Base-by-base conservation (phyloP, 2,797 vertebrate species). In the Rhincodon typus region DNA sequence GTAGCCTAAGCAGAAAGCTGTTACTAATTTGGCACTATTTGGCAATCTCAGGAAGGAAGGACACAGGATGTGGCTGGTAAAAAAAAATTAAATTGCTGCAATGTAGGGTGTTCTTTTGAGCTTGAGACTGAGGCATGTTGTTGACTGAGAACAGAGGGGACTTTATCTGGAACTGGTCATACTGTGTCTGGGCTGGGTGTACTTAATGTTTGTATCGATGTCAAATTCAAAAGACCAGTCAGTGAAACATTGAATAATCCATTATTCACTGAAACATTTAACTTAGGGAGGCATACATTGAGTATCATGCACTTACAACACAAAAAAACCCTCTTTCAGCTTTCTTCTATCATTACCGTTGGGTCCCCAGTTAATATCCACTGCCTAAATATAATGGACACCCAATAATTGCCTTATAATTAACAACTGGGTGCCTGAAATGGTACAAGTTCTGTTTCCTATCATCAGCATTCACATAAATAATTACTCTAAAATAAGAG, bases 1-100 rank as follows among this genome's bases (percentile, higher is more conserved):
- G 7, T 93, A n/a, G 90, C n/a, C 38, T 42, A 93, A 67, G 62
- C 90, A 69, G 8, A 50, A 69, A 42, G 38, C 90, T 93, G 88
- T 42, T 93, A 66, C n/a, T 42, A 67, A 69, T 93, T n/a, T 93
- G 62, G 90, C 34, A 93, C 62, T 42, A 42, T 25, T 93, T 69
- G 90, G 62, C 38, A 93, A 93, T 93, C n/a, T 67, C 90, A 42
- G 2, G 67, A n/a, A 69, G n/a, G 30, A 91, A 42, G 57, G 90
- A n/a, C 90, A 93, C 90, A 93, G 90, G 90, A 93, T 67, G 90
- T 93, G 90, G 62, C 90, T 93, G 62, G 62, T 67, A 19, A 7
- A 91, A 90, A 93, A 67, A 23, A 25, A 25, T 50, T 50, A 84
- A n/a, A 66, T 2, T 67, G 57, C 57, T 66, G 34, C 57, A 66